Evolutionary conservation across 2,113 vertebrate species (phyloP).

Genomic region (Merops nubicus): DNA sequence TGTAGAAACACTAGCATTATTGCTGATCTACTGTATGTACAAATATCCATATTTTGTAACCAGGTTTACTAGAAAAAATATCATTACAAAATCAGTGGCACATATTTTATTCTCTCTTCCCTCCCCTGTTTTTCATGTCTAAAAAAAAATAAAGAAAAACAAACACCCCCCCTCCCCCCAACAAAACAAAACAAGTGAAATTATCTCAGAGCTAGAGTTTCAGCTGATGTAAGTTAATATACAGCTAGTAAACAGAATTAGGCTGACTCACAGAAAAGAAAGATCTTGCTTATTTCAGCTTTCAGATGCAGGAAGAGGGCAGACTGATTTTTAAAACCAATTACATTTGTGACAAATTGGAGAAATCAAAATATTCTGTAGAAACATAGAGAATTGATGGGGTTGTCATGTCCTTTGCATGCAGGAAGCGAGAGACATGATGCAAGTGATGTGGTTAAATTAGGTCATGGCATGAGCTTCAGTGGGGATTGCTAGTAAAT

Average conservation of each 20-base stretch:
- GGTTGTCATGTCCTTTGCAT: not conserved
- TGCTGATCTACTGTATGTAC: not conserved
- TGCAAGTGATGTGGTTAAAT: constrained; percentile 24
- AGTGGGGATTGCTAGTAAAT: constrained; percentile 35
- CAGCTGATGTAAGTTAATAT: not conserved
- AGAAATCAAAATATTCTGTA: not conserved
- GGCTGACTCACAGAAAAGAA: not conserved
- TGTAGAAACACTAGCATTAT: not conserved
- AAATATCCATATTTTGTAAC: not conserved
- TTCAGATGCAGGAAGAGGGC: not conserved
- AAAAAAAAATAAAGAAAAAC: no score
- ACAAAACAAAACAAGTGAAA: not conserved
- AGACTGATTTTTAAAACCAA: not conserved
- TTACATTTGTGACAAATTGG: not conserved
- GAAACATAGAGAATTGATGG: not conserved
- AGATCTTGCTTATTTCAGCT: not conserved
- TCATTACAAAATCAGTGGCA: not conserved
- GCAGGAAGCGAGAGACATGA: not conserved
- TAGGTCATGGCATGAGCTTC: not conserved
- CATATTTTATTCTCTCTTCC: not conserved
- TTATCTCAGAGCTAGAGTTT: not conserved
- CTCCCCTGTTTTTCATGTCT: not conserved
- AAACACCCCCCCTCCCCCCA: no score
- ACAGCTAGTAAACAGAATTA: not conserved
- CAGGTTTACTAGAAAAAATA: not conserved